Base-by-base conservation (phyloP, 2,113 vertebrate genomes). In the Cromileptes altivelis region DNA sequence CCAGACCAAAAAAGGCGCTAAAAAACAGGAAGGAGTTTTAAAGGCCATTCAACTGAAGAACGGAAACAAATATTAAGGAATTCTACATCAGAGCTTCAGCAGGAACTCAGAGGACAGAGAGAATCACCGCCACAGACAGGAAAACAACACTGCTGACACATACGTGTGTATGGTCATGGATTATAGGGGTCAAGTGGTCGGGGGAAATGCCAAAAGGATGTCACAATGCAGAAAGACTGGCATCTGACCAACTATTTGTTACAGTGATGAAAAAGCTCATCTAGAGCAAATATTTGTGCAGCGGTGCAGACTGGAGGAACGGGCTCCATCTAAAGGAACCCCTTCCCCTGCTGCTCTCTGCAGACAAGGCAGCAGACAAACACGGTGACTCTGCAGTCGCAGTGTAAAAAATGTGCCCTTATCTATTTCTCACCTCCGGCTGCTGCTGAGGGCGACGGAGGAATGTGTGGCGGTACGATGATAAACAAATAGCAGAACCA, bases 271-370 rank as follows among this genome's bases (percentile, higher is more conserved):
- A 64, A 56, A 72, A 13, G 2, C 42, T 67, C 64, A 74, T 80
- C 82, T 74, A 79, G 84, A 86, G 75, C 76, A 93, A 94, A 94
- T 93, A 93, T 93, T 92, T 94, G 78, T 93, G 62, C 68, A 63
- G 70, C 65, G 56, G 49, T 23, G 47, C 58, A 77, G 68, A 80
- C 27, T 14, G 47, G 45, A 63, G 70, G 79, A 85, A 80, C 56
- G 78, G 57, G 67, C 58, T 85, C 55, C 70, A 72, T 70, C 61
- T 60, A 21, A 60, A 53, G 68, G 25, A 19, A 3, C 23, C 71
- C 33, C 33, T 78, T 85, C 56, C 76, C 19, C 50, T 65, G 37
- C 47, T 75, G 61, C 18, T 80, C 33, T 83, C 30, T 65, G 72
- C 86, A 85, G 85, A 93, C 80, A 72, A 62, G 53, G 71, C 70